Conservation (phyloP, 2,888 invertebrate genomes). For the Dasysyrphus tricinctus region DNA sequence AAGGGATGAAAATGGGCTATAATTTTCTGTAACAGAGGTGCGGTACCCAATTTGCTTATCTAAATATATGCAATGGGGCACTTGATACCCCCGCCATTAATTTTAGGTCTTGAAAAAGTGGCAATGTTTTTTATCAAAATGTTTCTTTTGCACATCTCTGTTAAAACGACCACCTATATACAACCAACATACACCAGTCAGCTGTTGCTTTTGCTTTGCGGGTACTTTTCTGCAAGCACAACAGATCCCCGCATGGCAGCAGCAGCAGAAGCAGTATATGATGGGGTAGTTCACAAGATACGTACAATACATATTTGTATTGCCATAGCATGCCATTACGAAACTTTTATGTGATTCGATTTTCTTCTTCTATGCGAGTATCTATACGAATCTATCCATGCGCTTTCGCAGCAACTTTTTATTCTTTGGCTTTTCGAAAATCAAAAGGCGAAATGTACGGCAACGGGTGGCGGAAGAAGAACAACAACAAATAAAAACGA, state of each 20-base stretch:
- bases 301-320: slow-evolving; percentile 25
- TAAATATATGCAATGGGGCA: too few species aligned
- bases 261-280: background rate
- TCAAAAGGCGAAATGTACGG: slow-evolving; percentile 23
- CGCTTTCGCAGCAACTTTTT: slow-evolving; percentile 61
- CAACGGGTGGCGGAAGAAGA: slow-evolving; percentile 4
- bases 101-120: too few species aligned
- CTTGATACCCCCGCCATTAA: too few species aligned
- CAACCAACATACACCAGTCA: slow-evolving; percentile 34
- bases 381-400: slow-evolving; percentile 56
- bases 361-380: slow-evolving; percentile 24
- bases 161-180: background rate
- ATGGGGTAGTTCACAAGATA: slow-evolving; percentile 13
- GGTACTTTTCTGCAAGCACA: slow-evolving; percentile 65
- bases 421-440: slow-evolving; percentile 55
- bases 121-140: too few species aligned
- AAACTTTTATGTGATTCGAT: slow-evolving; percentile 62
- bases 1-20: too few species aligned
- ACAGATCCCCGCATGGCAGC: slow-evolving; percentile 28
- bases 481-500: background rate
- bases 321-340: slow-evolving; percentile 43
- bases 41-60: too few species aligned
- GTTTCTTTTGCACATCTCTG: slow-evolving; percentile 3
- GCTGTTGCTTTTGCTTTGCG: slow-evolving; percentile 64
- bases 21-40: too few species aligned